Base-by-base conservation (phyloP, 2,797 vertebrate genomes). In the Sphenopsis melanotis region DNA sequence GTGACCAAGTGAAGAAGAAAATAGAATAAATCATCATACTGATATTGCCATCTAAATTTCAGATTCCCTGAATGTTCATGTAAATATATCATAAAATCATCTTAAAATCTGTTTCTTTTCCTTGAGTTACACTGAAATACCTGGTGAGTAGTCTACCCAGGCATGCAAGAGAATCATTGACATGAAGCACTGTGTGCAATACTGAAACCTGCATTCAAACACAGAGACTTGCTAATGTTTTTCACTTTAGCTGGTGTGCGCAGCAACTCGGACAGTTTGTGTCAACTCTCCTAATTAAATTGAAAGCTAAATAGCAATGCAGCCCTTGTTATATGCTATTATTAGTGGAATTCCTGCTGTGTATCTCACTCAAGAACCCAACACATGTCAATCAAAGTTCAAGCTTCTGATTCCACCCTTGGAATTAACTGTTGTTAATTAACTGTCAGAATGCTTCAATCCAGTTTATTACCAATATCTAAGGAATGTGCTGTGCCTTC, bases 361-460 rank as follows among this genome's bases (percentile, higher is more conserved):
- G 75, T 56, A 78, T 64, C 87, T 94, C 75, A 69, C 34, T 79
- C 76, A 81, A 87, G 24, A 87, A 57, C 52, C 71, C 75, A 78
- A 66, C 9, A 87, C 69, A 85, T 61, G 82, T 83, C 95, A 95
- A 93, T 90, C 85, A 94, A 90, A 85, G 66, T 80, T 92, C 34
- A 49, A 78, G 57, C 20, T 88, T 88, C 72, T 72, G 77, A 78
- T 72, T 74, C 44, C 78, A 53, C 21, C 46, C 56, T 74, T 39
- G 34, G n/a, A n/a, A n/a, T n/a, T n/a, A n/a, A n/a, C n/a, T n/a
- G 29, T 34, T 80, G 37, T 37, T 96, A 94, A 93, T 87, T 85
- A 94, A 78, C 81, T 77, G 60, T 21, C 63, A 56, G 61, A 89
- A 90, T 76, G 77, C 17, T 94, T 88, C 52, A 71, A 2, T 65